phyloP scores from a whole-genome alignment of 2,113 vertebrate species.

The Todiramphus saurophagus region DNA sequence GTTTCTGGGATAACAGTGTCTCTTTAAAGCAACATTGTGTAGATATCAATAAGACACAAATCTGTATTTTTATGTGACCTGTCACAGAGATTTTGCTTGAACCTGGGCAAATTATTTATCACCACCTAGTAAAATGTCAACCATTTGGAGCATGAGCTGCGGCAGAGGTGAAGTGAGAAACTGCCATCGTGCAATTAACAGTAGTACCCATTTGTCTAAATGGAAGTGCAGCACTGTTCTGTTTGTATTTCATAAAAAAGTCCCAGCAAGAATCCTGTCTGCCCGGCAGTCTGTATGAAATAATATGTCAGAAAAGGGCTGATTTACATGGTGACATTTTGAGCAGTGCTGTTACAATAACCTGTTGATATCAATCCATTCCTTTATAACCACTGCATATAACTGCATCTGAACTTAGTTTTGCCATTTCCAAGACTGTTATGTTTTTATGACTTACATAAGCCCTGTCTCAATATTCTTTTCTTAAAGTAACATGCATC shows the following conservation, averaged over 20 bases:
- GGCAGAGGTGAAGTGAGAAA: not conserved
- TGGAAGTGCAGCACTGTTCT: not conserved
- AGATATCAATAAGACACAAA: not conserved
- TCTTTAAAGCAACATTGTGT: not conserved
- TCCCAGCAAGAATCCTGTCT: not conserved
- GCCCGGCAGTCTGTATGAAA: not conserved
- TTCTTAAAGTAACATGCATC: not conserved
- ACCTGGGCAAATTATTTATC: not conserved
- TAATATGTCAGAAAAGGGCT: not conserved
- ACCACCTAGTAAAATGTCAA: not conserved
- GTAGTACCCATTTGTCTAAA: not conserved
- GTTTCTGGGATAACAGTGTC: not conserved
- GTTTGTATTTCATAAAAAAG: not conserved
- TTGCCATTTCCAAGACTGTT: not conserved
- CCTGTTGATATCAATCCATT: not conserved
- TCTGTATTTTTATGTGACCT: not conserved
- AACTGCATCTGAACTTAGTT: not conserved
- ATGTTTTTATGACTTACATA: not conserved
- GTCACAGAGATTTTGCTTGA: not conserved
- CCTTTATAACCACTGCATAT: not conserved
- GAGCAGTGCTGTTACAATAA: not conserved
- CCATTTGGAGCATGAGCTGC: not conserved
- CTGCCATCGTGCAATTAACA: not conserved
- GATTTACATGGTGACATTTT: not conserved
- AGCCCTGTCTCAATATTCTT: not conserved